Evolutionary conservation across 2,888 invertebrate genomes (phyloP), one percentile per base, ranked within the genome.

Genomic region (Tetragonula carbonaria): DNA sequence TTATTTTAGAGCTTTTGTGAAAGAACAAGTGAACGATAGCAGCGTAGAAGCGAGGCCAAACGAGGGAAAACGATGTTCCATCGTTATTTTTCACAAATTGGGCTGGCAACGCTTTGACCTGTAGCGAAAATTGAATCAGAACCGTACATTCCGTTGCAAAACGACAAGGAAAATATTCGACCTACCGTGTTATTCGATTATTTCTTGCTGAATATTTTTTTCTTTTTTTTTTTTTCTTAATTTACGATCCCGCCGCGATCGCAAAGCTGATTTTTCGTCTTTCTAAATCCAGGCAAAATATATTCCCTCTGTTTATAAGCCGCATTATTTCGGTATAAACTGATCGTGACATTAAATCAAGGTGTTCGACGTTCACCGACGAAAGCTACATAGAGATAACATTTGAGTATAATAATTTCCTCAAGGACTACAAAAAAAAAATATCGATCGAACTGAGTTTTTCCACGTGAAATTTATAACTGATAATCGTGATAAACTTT

Each of bases 1-100:
- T 93, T 92, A 92, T 90, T 91, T 90, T 90, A 87, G 84, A 81
- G 82, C 83, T 82, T 86, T 81, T 59, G 87, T 87, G 81, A 84
- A 79, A 81, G 80, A 81, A 87, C 83, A 82, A 87, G 83, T 80
- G 85, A 74, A 33, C 74, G 74, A 62, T 63, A 28, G 66, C 78
- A 80, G 33, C 78, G 78, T 80, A 76, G 78, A 63, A 65, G 51
- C 33, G 16, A 68, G 77, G 65, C 23, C 74, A 83, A 77, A 82
- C 74, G 28, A 70, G 67, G 55, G 74, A 80, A 75, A 83, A 74
- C 73, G 67, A 74, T 74, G 85, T 82, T 86, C 86, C 85, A 53
- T 78, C 85, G 82, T 88, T 87, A 88, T 86, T 88, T 88, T 80
- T 86, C 87, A 71, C 78, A 86, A 87, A 88, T 86, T 87, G 82